A percentile compares a stretch with the other conserved stretches of the same genome.
phyloP scores from a whole-genome alignment of 2,888 invertebrate species.

The Chaitophorus viminalis region DNA sequence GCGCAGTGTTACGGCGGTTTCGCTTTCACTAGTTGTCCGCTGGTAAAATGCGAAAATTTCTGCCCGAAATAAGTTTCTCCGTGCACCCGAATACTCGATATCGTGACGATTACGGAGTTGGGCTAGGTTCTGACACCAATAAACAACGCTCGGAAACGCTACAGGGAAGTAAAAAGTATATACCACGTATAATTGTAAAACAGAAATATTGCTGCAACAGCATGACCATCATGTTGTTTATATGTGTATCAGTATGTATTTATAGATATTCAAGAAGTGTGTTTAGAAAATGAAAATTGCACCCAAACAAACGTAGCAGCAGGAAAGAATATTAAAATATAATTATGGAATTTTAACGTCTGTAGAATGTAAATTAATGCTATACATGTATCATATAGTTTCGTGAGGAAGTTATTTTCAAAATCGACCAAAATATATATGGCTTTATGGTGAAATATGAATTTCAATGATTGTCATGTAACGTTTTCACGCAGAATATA shows the following conservation, averaged over 20 bases:
- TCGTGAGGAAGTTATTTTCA: not conserved
- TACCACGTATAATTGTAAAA: no score
- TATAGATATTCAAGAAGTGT: no score
- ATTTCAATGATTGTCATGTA: no score
- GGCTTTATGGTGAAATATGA: no score
- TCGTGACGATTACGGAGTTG: not conserved
- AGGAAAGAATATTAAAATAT: not conserved
- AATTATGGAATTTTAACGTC: not conserved
- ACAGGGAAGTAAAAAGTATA: no score
- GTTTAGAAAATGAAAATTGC: not conserved
- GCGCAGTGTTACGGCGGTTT: not conserved
- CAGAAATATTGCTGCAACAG: no score
- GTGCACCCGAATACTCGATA: not conserved
- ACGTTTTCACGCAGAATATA: no score
- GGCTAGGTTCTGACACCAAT: not conserved
- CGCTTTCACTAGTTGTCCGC: constrained; percentile 12
- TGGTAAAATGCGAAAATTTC: not conserved
- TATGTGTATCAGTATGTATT: no score
- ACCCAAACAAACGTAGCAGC: not conserved
- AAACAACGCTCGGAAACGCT: not conserved
- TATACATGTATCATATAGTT: not conserved
- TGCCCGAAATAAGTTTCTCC: not conserved
- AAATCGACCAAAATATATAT: not conserved
- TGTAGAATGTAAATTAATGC: not conserved
- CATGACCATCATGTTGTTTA: no score